Conservation (phyloP, 1,140 invertebrate species). For the Rhyacophila brunnea region DNA sequence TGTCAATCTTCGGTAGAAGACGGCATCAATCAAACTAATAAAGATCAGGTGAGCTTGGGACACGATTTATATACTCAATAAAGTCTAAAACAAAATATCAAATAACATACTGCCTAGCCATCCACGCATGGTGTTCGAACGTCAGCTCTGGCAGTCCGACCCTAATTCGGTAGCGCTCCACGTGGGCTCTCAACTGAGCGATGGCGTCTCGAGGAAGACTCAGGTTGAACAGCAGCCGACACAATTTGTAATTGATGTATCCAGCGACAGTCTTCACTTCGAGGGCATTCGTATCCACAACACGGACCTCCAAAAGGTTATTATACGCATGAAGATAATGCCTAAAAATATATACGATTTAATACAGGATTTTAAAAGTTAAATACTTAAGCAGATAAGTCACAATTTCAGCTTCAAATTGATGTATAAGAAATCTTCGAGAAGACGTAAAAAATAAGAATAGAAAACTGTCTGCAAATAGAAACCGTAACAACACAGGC, state of each 20-base stretch:
- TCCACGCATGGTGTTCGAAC: slow-evolving; percentile 96
- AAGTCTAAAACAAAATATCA: background rate
- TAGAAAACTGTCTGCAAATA: too few species aligned
- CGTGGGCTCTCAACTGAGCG: slow-evolving; percentile 86
- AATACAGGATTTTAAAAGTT: too few species aligned
- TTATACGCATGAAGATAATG: slow-evolving; percentile 93
- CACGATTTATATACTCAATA: too few species aligned
- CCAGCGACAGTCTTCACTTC: slow-evolving; percentile 95
- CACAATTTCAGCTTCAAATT: too few species aligned
- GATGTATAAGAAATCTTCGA: too few species aligned
- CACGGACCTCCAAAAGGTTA: slow-evolving; percentile 81
- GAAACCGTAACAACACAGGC: too few species aligned
- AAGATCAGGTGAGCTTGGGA: too few species aligned
- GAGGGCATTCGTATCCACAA: slow-evolving; percentile 85
- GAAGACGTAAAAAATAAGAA: too few species aligned
- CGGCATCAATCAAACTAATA: too few species aligned
- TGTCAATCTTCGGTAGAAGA: too few species aligned
- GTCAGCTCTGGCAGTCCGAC: slow-evolving; percentile 77
- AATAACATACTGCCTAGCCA: slow-evolving; percentile 83
- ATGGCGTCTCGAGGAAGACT: slow-evolving; percentile 92
- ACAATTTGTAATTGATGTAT: slow-evolving; percentile 95
- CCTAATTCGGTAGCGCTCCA: slow-evolving; percentile 81
- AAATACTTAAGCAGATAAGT: too few species aligned
- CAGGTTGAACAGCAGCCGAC: slow-evolving; percentile 82
- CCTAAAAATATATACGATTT: too few species aligned